These are phyloP conservation scores for Zaprionus vittiger DNA, from an alignment of 1,140 invertebrate genomes.

Conservation along the genomic window DNA sequence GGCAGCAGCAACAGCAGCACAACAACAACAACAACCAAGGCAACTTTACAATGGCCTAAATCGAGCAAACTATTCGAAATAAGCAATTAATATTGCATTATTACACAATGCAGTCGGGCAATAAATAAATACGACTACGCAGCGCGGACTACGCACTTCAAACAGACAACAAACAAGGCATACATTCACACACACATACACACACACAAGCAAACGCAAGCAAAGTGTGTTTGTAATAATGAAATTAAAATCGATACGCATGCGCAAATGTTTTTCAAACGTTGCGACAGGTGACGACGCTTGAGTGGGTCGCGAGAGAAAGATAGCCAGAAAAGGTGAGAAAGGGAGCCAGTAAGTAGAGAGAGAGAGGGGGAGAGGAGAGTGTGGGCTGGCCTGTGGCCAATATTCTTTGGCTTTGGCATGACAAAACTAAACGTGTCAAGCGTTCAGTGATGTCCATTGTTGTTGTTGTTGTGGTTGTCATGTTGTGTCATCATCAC, in stretches of 20 bases:
- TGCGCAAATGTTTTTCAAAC: conserved; percentile 61
- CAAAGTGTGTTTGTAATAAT: conserved; percentile 18
- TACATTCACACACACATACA: conserved; percentile 24
- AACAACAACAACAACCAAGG: background rate
- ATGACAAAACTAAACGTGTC: conserved; percentile 67
- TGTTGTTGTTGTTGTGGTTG: conserved; percentile 17
- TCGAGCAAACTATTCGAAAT: conserved; percentile 42
- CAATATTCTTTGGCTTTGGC: conserved; percentile 68
- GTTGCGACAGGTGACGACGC: conserved; percentile 49
- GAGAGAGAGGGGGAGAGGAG: conserved; percentile 5
- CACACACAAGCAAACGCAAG: conserved; percentile 19
- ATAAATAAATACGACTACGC: conserved; percentile 49
- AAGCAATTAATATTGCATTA: conserved; percentile 65
- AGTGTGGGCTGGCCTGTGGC: conserved; percentile 33
- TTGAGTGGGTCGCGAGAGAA: background rate
- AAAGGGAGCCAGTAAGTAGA: background rate
- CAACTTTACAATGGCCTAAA: conserved; percentile 2
- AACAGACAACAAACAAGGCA: conserved; percentile 12
- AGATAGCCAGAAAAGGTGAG: conserved; percentile 2
- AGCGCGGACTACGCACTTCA: conserved; percentile 23
- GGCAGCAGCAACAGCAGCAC: background rate
- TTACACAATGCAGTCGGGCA: conserved; percentile 52
- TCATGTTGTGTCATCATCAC: conserved; percentile 54
- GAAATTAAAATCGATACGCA: conserved; percentile 53
- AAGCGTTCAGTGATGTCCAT: conserved; percentile 36